These are phyloP conservation scores for Bruchidius siliquastri DNA, from an alignment of 2,888 invertebrate genomes.

Conservation along the genomic window DNA sequence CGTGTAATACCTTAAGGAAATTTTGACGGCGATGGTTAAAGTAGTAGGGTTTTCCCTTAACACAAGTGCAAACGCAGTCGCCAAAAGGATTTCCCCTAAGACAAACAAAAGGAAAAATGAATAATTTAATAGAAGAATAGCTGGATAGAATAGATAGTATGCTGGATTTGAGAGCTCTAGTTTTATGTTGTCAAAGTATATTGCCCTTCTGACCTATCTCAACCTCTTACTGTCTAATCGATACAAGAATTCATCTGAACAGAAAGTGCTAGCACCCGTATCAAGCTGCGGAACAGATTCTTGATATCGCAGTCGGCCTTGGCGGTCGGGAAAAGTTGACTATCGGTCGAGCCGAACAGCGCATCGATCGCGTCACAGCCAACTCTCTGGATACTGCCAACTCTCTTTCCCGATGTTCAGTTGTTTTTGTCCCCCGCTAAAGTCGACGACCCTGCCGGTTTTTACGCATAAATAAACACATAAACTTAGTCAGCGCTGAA, in stretches of 20 bases:
- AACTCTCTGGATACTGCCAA: background rate
- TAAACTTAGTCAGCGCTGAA: background rate
- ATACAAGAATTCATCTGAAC: background rate
- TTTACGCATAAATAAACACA: background rate
- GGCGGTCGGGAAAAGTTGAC: background rate
- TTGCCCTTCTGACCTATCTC: background rate
- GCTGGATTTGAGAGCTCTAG: no score
- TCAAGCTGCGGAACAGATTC: background rate
- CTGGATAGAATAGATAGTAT: no score
- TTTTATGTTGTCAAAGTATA: background rate
- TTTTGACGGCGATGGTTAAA: no score
- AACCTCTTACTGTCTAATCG: background rate
- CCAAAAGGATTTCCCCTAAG: no score
- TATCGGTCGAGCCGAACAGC: background rate
- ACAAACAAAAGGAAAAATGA: no score
- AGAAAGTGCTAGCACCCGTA: background rate
- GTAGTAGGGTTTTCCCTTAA: no score
- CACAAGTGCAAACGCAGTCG: no score
- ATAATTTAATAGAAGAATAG: no score
- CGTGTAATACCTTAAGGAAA: no score
- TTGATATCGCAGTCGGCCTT: background rate
- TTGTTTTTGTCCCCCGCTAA: background rate
- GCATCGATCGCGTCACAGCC: background rate
- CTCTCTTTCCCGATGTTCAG: background rate
- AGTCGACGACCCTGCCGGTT: background rate